Evolutionary conservation across 2,797 vertebrate genomes (phyloP).

Genomic region (Neopelma chrysocephalum): DNA sequence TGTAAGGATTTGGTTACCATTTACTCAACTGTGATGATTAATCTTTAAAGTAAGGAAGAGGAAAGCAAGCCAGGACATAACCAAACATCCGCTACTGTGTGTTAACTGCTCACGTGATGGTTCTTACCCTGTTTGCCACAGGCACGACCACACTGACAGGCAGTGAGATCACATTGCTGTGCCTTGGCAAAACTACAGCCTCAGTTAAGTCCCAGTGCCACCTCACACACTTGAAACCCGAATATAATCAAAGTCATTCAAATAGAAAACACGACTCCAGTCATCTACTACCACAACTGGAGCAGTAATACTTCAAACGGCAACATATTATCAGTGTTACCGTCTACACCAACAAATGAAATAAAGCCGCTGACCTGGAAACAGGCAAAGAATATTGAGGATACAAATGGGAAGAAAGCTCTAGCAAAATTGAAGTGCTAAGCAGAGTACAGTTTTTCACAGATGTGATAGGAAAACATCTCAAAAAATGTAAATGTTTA

Average conservation of each 20-base stretch:
- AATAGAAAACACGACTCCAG: not conserved
- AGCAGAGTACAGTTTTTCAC: not conserved
- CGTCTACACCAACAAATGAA: not conserved
- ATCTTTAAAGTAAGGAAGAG: not conserved
- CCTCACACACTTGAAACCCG: not conserved
- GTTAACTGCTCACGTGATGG: not conserved
- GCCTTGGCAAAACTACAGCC: not conserved
- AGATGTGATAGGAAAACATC: not conserved
- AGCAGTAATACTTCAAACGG: not conserved
- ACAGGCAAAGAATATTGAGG: fast-evolving
- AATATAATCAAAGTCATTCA: not conserved
- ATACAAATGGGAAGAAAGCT: not conserved
- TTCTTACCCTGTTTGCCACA: not conserved
- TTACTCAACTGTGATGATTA: not conserved
- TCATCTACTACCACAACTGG: not conserved
- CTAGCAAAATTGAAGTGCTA: not conserved
- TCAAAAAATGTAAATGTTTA: not conserved
- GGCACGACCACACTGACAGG: not conserved
- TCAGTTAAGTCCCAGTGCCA: not conserved
- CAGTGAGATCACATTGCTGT: not conserved
- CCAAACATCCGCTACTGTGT: not conserved
- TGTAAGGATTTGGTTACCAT: not conserved
- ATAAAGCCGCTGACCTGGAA: not conserved
- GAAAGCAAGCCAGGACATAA: not conserved
- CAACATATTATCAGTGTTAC: not conserved